Evolutionary conservation across 2,888 invertebrate species (phyloP), one percentile per base, ranked within the genome.

Genomic region (Spilosoma lubricipeda): DNA sequence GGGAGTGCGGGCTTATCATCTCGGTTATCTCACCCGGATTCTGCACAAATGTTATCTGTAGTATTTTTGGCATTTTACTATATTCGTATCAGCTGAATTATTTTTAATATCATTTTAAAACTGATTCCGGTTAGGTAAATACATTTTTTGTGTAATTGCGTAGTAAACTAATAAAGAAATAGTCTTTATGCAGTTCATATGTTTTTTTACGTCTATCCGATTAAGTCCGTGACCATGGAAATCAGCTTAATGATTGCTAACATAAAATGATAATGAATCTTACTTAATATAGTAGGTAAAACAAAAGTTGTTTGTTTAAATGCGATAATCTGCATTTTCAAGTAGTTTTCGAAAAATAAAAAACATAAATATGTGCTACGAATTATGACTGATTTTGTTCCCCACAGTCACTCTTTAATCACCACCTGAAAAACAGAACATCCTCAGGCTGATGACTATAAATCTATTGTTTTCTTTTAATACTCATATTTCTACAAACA

Each of bases 11-110:
- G 56, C 56, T 75, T 72, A 75, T 75, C 75, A 66, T 48, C 18
- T 63, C 63, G 52, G 63, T 76, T 76, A 72, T 76, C 70, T 68
- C 39, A 39, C 65, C 70, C 70, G 70, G 70, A 64, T 74, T 74
- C 42, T 30, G 63, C 39, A 66, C 13, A 30, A 3, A n/a, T 5
- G 33, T 64, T 63, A 65, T 59, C 73, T 67, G n/a, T 27, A 36
- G 45, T 74, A 56, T 56, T 56, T 52, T 48, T 30, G 4, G 63
- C 27, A 9, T 42, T 67, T 63, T 68, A 36, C 30, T 59, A 23
- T 33, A 67, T 36, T 36, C 39, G 3, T 39, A 66, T 39, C 2
- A 33, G 5, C 23, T 66, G 36, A 8, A 36, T 33, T n/a, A 36
- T 20, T 30, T 63, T 63, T 15, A 18, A 63, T 63, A 18, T 63